Evolutionary conservation across 2,113 vertebrate species (phyloP).

Genomic region (Ammodramus savannarum): DNA sequence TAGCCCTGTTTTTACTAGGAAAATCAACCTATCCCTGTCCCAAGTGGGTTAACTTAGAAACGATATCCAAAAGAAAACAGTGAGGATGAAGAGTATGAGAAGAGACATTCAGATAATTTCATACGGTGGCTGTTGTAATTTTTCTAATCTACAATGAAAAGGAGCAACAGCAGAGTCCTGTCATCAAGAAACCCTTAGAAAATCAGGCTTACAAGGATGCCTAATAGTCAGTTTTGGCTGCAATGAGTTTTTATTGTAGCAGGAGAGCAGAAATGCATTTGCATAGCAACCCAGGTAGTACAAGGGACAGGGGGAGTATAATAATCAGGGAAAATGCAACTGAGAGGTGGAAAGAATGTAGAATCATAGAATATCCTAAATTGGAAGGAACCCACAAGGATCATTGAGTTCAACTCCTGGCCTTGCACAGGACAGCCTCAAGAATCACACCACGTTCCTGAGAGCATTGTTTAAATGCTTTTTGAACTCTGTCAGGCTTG

Average conservation of each 20-base stretch:
- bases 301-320: not conserved
- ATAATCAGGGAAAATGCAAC: not conserved
- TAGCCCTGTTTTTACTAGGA: not conserved
- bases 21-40: not conserved
- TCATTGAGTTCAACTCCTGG: accelerated
- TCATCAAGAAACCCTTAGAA: not conserved
- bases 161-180: not conserved
- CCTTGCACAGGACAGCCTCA: not conserved
- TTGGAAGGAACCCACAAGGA: not conserved
- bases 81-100: not conserved
- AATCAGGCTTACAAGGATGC: not conserved
- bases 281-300: not conserved
- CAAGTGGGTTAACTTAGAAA: not conserved
- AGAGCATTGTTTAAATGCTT: not conserved
- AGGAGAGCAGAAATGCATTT: not conserved
- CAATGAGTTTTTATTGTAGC: not conserved
- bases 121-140: not conserved
- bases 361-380: not conserved
- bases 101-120: not conserved
- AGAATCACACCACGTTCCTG: not conserved
- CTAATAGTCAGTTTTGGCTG: not conserved
- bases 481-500: not conserved
- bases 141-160: not conserved
- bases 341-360: not conserved
- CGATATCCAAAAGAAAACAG: not conserved